Evolutionary conservation across 2,113 vertebrate genomes (phyloP).

Genomic region (Vanacampus margaritifer): DNA sequence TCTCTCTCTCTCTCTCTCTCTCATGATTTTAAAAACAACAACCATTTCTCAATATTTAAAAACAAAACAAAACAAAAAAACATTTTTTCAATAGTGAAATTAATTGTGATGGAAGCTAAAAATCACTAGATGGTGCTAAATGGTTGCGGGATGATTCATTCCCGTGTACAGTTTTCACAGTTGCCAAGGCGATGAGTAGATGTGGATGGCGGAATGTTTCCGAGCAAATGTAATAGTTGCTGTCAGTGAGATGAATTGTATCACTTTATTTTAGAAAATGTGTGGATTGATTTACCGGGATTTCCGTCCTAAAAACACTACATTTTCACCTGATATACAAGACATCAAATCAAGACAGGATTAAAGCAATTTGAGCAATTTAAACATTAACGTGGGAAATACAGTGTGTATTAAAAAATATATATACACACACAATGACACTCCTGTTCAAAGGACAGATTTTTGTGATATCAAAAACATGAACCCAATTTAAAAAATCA

Average conservation of each 20-base stretch:
- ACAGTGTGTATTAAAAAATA: no score
- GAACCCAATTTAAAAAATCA: no score
- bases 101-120: slow-evolving; percentile 22
- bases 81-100: neutral
- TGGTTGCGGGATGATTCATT: slow-evolving; percentile 9
- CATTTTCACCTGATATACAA: neutral
- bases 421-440: no score
- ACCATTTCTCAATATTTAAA: no score
- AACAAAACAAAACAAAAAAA: neutral
- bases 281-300: neutral
- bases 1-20: no score
- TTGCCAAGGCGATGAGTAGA: neutral
- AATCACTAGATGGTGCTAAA: slow-evolving; percentile 60
- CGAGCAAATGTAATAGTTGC: neutral
- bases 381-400: no score
- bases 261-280: neutral
- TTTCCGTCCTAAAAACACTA: neutral
- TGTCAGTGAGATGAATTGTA: neutral
- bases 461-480: no score
- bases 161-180: neutral
- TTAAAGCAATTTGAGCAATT: no score
- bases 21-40: no score
- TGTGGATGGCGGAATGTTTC: neutral
- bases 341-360: neutral
- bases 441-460: no score